Conservation (phyloP, 1,140 invertebrate genomes). For the Trigoniulus corallinus region DNA sequence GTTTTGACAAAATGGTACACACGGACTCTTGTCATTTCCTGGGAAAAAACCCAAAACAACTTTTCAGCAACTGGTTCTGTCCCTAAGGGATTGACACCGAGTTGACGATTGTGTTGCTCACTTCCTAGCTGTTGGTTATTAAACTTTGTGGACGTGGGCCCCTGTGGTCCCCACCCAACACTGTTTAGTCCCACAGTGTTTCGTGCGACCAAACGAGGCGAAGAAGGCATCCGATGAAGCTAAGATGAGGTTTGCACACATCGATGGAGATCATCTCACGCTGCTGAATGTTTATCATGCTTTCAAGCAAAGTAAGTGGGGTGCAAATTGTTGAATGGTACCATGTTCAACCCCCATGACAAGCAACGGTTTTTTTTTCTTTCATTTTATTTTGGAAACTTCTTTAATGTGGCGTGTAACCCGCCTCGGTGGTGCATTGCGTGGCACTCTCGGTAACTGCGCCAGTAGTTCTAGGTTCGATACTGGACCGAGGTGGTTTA, state of each 20-base stretch:
- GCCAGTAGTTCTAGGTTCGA: too few relatives aligned
- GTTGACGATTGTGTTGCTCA: background rate
- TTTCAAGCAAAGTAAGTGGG: constrained; percentile 97
- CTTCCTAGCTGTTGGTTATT: constrained; percentile 2
- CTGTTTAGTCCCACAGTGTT: constrained; percentile 88
- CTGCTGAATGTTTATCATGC: constrained; percentile 92
- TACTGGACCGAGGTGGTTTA: too few relatives aligned
- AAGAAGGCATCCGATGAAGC: constrained; percentile 97
- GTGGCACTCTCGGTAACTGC: constrained; percentile 2
- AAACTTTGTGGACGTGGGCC: constrained; percentile 16
- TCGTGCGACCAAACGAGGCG: constrained; percentile 96
- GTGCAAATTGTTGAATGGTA: too few relatives aligned
- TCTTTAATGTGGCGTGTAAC: background rate
- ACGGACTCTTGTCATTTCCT: too few relatives aligned
- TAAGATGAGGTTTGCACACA: constrained; percentile 98
- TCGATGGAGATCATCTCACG: constrained; percentile 96
- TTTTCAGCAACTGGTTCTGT: background rate
- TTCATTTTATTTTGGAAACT: constrained; percentile 1
- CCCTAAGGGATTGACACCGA: background rate
- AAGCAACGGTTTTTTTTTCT: too few relatives aligned
- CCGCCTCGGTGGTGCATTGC: too few relatives aligned
- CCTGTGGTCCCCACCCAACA: constrained; percentile 14
- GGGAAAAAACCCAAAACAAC: background rate
- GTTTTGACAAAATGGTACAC: too few relatives aligned
- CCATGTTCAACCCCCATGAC: too few relatives aligned